Base-by-base conservation (phyloP, 2,113 vertebrate genomes). In the Camelus dromedarius region DNA sequence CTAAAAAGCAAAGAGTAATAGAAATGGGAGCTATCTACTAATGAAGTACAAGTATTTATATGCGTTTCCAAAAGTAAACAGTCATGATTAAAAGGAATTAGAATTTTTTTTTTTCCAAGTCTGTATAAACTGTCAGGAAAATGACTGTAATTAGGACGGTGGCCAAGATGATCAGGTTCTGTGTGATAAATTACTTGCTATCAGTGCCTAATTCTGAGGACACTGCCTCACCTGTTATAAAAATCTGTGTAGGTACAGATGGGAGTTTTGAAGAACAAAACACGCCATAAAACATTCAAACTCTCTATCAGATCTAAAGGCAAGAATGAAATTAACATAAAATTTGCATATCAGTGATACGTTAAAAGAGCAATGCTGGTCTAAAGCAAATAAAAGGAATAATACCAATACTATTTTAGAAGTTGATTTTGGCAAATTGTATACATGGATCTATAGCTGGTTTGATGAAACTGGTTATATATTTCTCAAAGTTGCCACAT, bases 381-480 rank as follows among this genome's bases (percentile, higher is more conserved):
- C 38, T 94, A 79, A 92, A 89, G 35, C 52, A 96, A 96, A 96
- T 90, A 82, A 96, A 96, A 96, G n/a, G 26, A 91, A 92, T 89
- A 94, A 93, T 83, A 50, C 32, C 14, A 48, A 91, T 89, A 84
- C 76, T 95, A 90, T 80, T 73, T 92, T 92, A 60, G 94, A 93
- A 83, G 88, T 73, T 92, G 4, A 19, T 91, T 93, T 91, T 69
- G 75, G 9, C 13, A 95, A 88, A 96, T 52, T 14, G 52, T 64
- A 18, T 60, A 60, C 93, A 70, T 79, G 6, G 48, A 77, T 83
- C 8, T 13, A 86, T 35, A 67, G 38, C 67, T 72, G 52, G 20
- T 89, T 87, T 97, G 60, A 96, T 89, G 67, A 95, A 96, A 67
- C 70, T 77, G 70, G 70, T 72, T 35, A 75, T 50, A 22, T 2